Base-by-base conservation (phyloP, 2,797 vertebrate genomes). In the Microhierax caerulescens region DNA sequence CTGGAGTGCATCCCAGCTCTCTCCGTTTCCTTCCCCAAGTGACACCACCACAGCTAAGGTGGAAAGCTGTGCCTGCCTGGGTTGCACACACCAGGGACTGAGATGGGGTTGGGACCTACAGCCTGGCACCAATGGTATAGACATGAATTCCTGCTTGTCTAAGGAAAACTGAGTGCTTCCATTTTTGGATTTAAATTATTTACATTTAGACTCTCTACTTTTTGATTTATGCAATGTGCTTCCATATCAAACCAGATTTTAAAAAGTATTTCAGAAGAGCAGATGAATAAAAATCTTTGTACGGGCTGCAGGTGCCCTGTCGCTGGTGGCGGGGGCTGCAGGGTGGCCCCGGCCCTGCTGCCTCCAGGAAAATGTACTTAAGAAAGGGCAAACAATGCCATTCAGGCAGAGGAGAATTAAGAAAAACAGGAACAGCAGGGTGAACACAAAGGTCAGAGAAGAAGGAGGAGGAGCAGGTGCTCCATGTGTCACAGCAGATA, bases 291-390 rank as follows among this genome's bases (percentile, higher is more conserved):
- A 79, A 53, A 36, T 6, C 32, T 81, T 77, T 43, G 24, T 13
- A 50, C 0, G 0, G 5, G 43, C 13, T 10, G 7, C 32, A 48
- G 19, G 27, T 84, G 54, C 27, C 15, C 36, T 13, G n/a, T 23
- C 2, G 12, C 13, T 32, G 37, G 17, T 23, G 47, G 9, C 0
- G 3, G 10, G 20, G 8, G 3, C 8, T 39, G 39, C 6, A 13
- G 39, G 39, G 39, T 15, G 39, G 39, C 39, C 39, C 14, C 39
- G 14, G 39, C 39, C 14, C 39, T 39, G 39, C 5, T 8, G 9
- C 24, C 10, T 82, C 59, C 17, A 21, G 43, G 9, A 74, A 90
- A 78, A 51, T 4, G 3, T 11, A 27, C 11, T 21, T 25, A 23
- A 56, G 13, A 57, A 56, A 88, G 37, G 36, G 32, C 17, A 59